Evolutionary conservation across 2,113 vertebrate genomes (phyloP).

Genomic region (Oreochromis niloticus): DNA sequence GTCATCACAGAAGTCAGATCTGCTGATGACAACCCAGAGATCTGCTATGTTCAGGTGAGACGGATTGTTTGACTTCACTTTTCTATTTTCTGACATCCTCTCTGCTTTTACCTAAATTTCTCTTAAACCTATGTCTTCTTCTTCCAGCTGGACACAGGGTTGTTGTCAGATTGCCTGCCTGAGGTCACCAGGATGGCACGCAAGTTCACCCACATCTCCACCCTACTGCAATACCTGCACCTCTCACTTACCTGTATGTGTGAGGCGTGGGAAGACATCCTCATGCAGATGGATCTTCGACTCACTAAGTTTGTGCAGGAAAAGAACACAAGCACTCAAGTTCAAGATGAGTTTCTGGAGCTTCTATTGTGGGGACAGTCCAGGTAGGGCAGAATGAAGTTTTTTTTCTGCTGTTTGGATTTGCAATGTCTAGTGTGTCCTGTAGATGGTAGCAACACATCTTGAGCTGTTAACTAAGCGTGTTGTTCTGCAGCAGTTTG

Average conservation of each 20-base stretch:
- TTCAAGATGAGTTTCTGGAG: conserved; percentile 97
- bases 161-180: conserved; percentile 87
- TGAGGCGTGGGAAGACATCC: conserved; percentile 96
- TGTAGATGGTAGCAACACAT: conserved; percentile 5
- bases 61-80: background rate
- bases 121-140: background rate
- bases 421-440: background rate
- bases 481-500: background rate
- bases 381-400: conserved; percentile 70
- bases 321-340: conserved; percentile 94
- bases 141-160: conserved; percentile 86
- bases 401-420: background rate
- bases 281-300: conserved; percentile 95
- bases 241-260: conserved; percentile 95
- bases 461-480: background rate
- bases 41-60: conserved; percentile 84
- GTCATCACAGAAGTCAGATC: conserved; percentile 83
- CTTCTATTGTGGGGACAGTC: conserved; percentile 95
- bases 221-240: conserved; percentile 93
- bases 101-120: background rate
- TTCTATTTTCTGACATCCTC: background rate
- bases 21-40: conserved; percentile 68
- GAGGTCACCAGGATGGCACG: conserved; percentile 96
- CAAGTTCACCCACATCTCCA: conserved; percentile 98
- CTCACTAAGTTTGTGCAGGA: conserved; percentile 99